These are phyloP conservation scores for Heterodera carotae DNA, from an alignment of 1,140 invertebrate species.

Conservation along the genomic window DNA sequence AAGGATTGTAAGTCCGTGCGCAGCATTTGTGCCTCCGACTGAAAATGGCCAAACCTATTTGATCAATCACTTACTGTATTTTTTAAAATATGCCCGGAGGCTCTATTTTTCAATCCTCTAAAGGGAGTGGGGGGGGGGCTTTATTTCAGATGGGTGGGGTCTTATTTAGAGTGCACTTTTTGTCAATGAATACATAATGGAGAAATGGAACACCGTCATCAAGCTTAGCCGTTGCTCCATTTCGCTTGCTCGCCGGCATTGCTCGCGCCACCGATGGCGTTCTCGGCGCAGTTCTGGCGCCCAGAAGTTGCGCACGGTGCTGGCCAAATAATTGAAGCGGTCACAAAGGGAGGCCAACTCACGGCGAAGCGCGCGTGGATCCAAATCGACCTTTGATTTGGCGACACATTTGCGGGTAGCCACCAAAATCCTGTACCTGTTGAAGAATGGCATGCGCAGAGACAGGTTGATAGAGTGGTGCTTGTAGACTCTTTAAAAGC, in stretches of 20 bases:
- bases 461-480: constrained; percentile 2
- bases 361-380: constrained; percentile 76
- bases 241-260: constrained; percentile 72
- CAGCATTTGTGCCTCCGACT: constrained; percentile 21
- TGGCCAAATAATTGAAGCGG: constrained; percentile 96
- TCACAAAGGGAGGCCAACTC: constrained; percentile 94
- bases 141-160: too few species aligned
- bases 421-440: too few species aligned
- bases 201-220: constrained; percentile 26
- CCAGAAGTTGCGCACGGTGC: constrained; percentile 99
- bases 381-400: constrained; percentile 6
- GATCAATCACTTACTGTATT: neutral
- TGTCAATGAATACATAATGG: too few species aligned
- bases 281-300: constrained; percentile 98
- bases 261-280: constrained; percentile 89
- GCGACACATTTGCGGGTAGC: too few species aligned
- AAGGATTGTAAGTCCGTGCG: neutral
- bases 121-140: too few species aligned
- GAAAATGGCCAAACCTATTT: constrained; percentile 3
- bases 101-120: too few species aligned
- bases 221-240: constrained; percentile 43
- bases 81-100: too few species aligned
- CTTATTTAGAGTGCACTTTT: too few species aligned
- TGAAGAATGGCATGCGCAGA: constrained; percentile 1
- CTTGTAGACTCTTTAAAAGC: neutral